Percentiles rank a stretch among this genome's conserved stretches.
These are phyloP conservation scores for Eupithecia pulchellata DNA, from an alignment of 2,888 invertebrate genomes.

Conservation along the genomic window DNA sequence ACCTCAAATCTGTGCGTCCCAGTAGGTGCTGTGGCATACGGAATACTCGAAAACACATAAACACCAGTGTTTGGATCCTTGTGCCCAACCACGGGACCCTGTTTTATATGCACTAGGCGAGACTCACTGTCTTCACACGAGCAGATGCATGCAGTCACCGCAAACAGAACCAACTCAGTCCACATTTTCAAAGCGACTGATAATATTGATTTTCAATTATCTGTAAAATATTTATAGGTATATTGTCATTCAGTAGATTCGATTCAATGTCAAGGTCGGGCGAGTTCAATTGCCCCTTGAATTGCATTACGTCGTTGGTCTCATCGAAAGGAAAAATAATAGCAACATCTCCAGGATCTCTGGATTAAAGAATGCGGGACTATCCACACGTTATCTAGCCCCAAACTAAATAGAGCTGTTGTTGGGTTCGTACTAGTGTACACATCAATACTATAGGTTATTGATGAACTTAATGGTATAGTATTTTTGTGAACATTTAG, in stretches of 20 bases:
- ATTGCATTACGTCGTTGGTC: not conserved
- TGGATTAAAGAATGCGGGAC: not conserved
- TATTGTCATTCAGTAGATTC: not conserved
- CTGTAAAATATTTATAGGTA: not conserved
- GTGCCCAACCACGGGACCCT: conserved; percentile 60
- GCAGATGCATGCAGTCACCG: not conserved
- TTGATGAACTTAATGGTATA: not conserved
- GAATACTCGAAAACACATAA: conserved; percentile 60
- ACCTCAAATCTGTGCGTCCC: conserved; percentile 59
- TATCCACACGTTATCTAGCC: not conserved
- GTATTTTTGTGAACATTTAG: too few species aligned
- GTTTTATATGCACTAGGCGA: conserved; percentile 48
- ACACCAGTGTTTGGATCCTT: conserved; percentile 48
- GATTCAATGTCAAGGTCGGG: not conserved
- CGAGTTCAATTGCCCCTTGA: not conserved
- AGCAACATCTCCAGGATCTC: not conserved
- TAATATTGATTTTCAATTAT: not conserved
- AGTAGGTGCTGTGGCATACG: conserved; percentile 66
- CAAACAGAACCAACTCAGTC: not conserved
- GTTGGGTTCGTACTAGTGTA: not conserved
- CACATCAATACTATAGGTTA: too few species aligned
- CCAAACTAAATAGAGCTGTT: not conserved
- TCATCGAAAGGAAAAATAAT: not conserved
- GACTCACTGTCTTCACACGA: conserved; percentile 18
- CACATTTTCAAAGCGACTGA: conserved; percentile 1